phyloP scores from a whole-genome alignment of 2,113 vertebrate genomes.

The Vimba vimba region DNA sequence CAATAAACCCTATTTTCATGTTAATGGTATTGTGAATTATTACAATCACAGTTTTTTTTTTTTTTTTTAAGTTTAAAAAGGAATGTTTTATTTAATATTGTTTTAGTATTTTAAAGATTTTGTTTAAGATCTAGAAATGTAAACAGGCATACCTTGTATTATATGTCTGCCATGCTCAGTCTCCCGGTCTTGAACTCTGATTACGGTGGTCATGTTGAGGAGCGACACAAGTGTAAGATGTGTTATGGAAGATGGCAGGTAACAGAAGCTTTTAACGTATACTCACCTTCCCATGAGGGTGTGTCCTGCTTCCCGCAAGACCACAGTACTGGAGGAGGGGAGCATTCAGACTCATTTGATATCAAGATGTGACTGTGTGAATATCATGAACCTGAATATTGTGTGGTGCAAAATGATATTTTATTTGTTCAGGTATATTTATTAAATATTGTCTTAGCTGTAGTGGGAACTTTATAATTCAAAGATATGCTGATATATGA shows the following conservation, averaged over 20 bases:
- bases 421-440: neutral
- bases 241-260: constrained; percentile 11
- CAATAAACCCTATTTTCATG: neutral
- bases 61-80: too few relatives aligned
- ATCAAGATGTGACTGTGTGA: neutral
- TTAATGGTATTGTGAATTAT: neutral
- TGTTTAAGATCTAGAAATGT: neutral
- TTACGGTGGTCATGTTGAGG: constrained; percentile 8
- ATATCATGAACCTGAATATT: neutral
- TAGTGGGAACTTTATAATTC: neutral
- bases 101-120: neutral
- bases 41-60: neutral
- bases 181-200: constrained; percentile 39
- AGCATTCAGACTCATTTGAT: neutral
- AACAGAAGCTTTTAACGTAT: constrained; percentile 42
- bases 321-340: neutral
- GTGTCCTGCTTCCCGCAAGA: constrained; percentile 41
- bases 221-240: neutral
- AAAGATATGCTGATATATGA: neutral
- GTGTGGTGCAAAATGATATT: neutral
- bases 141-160: constrained; percentile 40
- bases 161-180: constrained; percentile 2
- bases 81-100: too few relatives aligned
- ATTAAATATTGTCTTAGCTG: neutral
- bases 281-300: constrained; percentile 45